These are phyloP conservation scores for Carettochelys insculpta DNA, from an alignment of 2,113 vertebrate genomes.

Conservation along the genomic window DNA sequence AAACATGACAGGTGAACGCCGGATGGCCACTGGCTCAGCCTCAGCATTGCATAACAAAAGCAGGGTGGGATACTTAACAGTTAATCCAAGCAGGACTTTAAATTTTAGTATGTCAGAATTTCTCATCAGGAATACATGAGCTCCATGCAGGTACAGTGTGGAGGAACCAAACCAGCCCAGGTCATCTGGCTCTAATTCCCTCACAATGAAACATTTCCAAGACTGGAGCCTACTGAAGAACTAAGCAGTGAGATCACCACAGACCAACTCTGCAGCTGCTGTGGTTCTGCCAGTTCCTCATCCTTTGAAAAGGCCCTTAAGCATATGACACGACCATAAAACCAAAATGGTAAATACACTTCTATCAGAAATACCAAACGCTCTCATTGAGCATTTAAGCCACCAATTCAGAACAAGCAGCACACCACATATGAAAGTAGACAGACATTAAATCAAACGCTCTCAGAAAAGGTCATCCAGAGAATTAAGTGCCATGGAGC, in stretches of 20 bases:
- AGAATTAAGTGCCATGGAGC: not conserved
- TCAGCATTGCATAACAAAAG: not conserved
- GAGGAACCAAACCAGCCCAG: not conserved
- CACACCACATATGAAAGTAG: not conserved
- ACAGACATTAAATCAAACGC: not conserved
- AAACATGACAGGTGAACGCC: not conserved
- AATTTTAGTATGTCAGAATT: not conserved
- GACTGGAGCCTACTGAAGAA: not conserved
- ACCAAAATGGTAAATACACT: accelerated
- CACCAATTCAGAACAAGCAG: not conserved
- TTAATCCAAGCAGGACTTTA: not conserved
- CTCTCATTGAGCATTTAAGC: not conserved
- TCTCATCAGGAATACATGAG: not conserved
- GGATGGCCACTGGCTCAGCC: not conserved
- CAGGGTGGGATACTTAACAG: not conserved
- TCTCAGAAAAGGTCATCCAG: not conserved
- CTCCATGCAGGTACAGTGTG: accelerated
- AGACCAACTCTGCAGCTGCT: accelerated
- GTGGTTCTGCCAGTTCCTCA: not conserved
- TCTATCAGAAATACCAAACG: not conserved
- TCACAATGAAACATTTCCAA: not conserved
- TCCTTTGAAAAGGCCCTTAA: not conserved
- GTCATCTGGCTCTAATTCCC: accelerated
- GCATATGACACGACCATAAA: not conserved
- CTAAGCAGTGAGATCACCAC: not conserved